Base-by-base conservation (phyloP, 2,113 vertebrate genomes). In the Corvus cornix region DNA sequence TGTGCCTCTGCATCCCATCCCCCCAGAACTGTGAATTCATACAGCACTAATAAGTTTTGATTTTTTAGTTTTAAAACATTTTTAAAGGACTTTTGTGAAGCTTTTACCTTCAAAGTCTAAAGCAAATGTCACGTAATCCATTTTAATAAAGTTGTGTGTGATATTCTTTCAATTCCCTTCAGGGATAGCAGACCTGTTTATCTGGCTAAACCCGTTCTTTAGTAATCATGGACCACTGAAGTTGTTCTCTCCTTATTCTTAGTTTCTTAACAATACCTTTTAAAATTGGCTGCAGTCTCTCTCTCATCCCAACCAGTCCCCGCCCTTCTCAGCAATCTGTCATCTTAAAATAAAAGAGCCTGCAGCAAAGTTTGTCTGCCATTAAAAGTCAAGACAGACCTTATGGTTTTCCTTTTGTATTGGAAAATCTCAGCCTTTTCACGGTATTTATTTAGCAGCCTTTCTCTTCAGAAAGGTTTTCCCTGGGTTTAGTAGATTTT, bases 201-300 rank as follows among this genome's bases (percentile, higher is more conserved):
- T 98, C 98, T 98, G 98, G 98, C 96, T 98, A 97, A 98, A 98
- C 98, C 94, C 84, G 98, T 98, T 98, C 98, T 98, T 98, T 97
- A 96, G 98, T 98, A 98, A 98, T 98, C 98, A 96, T 94, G 96
- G 98, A 97, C 97, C 98, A 98, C 93, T 97, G 95, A 95, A 96
- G 97, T 96, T 97, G 98, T 98, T 98, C 98, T 98, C 97, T 97
- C 90, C 96, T 97, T 97, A 97, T 98, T 98, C 97, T 97, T 98
- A 85, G 95, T 97, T 98, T 98, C 97, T 97, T 97, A 97, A 98
- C 98, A 98, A 98, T 98, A 97, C 97, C 97, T 98, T 97, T 98
- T 95, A 98, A 98, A 98, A 98, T 96, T 92, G 92, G 97, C 97
- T 98, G 89, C 77, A 96, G 96, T 96, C 84, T 96, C 53, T 90